These are phyloP conservation scores for Lagria hirta DNA, from an alignment of 2,888 invertebrate genomes.

Conservation along the genomic window DNA sequence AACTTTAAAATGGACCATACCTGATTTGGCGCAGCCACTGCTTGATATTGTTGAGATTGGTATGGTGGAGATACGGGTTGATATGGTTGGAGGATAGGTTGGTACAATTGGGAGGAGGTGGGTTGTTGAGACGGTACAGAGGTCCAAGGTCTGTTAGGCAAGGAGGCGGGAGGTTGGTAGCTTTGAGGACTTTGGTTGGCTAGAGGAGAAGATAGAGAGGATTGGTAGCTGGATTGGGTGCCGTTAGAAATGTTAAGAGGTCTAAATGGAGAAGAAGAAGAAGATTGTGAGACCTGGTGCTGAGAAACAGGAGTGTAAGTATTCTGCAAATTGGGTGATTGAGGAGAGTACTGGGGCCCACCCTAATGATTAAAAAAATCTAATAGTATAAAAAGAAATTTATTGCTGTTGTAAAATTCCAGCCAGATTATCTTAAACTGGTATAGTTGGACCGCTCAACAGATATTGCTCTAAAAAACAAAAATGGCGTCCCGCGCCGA, in stretches of 20 bases:
- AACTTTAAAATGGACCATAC: conserved; percentile 19
- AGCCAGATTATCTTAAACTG: too few relatives aligned
- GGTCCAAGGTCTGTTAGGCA: conserved; percentile 15
- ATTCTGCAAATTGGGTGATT: conserved; percentile 40
- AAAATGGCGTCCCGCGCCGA: too few relatives aligned
- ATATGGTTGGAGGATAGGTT: conserved; percentile 26
- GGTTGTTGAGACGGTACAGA: conserved; percentile 26
- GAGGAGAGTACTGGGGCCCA: conserved; percentile 48
- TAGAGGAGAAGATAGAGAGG: conserved; percentile 52
- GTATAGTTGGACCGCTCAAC: conserved; percentile 4
- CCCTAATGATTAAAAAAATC: conserved; percentile 44
- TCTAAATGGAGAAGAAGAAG: conserved; percentile 31
- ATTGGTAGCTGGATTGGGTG: too few relatives aligned
- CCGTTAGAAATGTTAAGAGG: conserved; percentile 41
- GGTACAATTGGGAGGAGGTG: conserved; percentile 5
- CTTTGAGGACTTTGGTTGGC: conserved; percentile 39
- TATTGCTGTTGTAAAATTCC: too few relatives aligned
- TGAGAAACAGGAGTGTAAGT: conserved; percentile 28
- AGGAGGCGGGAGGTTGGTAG: conserved; percentile 26
- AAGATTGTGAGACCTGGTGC: conserved; percentile 28
- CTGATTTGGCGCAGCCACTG: conserved; percentile 22
- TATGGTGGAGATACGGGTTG: conserved; percentile 32
- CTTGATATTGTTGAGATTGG: conserved; percentile 30
- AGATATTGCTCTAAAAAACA: conserved; percentile 3
- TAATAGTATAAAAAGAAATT: conserved; percentile 20